Percentiles rank a stretch among this genome's conserved stretches.
Conservation (phyloP, 1,140 invertebrate genomes). For the Eufriesea mexicana region DNA sequence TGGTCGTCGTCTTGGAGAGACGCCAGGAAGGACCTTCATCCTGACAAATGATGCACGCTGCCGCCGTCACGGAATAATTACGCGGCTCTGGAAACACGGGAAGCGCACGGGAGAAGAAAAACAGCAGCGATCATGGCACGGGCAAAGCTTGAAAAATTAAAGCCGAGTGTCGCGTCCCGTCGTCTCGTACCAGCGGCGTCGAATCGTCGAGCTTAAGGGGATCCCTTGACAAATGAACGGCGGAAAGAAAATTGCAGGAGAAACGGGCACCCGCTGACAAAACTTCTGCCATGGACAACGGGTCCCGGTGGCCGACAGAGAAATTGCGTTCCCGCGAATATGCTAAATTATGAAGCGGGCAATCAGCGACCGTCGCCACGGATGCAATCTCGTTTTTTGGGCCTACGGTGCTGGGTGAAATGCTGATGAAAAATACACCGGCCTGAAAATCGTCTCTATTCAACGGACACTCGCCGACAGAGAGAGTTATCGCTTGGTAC, state of each 20-base stretch:
- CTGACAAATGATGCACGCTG: slow-evolving; percentile 73
- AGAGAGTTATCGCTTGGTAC: background rate
- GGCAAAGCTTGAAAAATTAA: slow-evolving; percentile 74
- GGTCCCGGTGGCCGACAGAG: background rate
- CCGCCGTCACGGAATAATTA: slow-evolving; percentile 63
- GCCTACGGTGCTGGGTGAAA: background rate
- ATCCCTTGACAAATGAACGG: slow-evolving; percentile 70
- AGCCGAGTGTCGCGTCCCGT: slow-evolving; percentile 63
- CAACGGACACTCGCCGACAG: background rate
- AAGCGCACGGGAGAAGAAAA: slow-evolving; percentile 61
- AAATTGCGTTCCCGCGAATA: slow-evolving; percentile 9
- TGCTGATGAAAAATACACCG: background rate
- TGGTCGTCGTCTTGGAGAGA: slow-evolving; percentile 20
- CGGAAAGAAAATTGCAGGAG: slow-evolving; percentile 26
- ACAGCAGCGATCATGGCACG: slow-evolving; percentile 51
- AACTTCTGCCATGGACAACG: background rate
- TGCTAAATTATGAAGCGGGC: slow-evolving; percentile 21
- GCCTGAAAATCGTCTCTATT: background rate
- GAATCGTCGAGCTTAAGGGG: slow-evolving; percentile 60
- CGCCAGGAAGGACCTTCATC: slow-evolving; percentile 66
- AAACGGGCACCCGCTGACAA: background rate
- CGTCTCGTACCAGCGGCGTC: slow-evolving; percentile 28
- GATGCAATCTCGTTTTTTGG: background rate
- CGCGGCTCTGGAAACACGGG: slow-evolving; percentile 69
- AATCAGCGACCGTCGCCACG: background rate